These are phyloP conservation scores for Cuniculus paca DNA, from an alignment of 2,797 vertebrate species.

Conservation along the genomic window DNA sequence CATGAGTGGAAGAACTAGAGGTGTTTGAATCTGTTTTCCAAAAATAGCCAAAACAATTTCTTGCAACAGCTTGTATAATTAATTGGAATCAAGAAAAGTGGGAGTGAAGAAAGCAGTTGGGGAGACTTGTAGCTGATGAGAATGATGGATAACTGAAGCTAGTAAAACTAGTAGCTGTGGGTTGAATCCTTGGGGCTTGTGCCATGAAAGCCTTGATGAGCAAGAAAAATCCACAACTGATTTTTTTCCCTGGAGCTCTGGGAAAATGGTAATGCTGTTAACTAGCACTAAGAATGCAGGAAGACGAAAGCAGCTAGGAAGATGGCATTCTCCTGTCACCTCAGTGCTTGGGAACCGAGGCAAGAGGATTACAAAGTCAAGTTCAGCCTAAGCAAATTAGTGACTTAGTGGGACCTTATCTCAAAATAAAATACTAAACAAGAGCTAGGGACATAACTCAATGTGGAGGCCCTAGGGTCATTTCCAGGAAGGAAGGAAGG, in stretches of 20 bases:
- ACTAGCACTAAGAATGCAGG: not conserved
- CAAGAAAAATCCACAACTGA: not conserved
- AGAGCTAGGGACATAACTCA: not conserved
- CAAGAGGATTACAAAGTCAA: not conserved
- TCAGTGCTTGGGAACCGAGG: not conserved
- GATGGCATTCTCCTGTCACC: not conserved
- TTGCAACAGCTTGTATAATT: not conserved
- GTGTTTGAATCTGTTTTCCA: not conserved
- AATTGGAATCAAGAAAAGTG: not conserved
- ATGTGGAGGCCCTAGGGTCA: not conserved
- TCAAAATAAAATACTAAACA: not conserved
- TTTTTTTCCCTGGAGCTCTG: not conserved
- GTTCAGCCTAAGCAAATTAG: not conserved
- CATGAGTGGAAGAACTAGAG: not conserved
- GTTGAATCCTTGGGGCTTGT: not conserved
- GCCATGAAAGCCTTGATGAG: not conserved
- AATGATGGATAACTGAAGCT: not conserved
- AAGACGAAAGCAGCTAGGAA: not conserved
- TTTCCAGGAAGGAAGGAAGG: not conserved
- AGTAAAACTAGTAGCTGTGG: not conserved
- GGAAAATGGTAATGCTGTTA: not conserved
- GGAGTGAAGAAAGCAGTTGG: not conserved
- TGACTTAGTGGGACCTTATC: not conserved
- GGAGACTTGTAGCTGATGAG: not conserved
- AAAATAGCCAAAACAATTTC: not conserved